Percentiles rank a stretch among this genome's conserved stretches.
These are phyloP conservation scores for Aphis gossypii DNA, from an alignment of 1,140 invertebrate species.

Conservation along the genomic window DNA sequence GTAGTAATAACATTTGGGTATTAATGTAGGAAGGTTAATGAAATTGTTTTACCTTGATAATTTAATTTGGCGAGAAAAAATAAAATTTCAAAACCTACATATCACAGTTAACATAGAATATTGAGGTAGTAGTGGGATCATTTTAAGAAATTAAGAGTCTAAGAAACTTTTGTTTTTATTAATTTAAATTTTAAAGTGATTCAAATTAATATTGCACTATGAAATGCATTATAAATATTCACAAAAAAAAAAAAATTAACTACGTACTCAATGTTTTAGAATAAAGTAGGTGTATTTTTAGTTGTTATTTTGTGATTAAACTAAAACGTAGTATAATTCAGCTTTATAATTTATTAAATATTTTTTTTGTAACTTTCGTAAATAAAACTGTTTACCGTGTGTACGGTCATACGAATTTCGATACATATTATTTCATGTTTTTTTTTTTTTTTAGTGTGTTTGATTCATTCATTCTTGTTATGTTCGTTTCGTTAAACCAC, in stretches of 20 bases:
- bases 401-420: not conserved
- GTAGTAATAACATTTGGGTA: not conserved
- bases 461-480: constrained; percentile 20
- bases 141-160: not conserved
- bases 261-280: not conserved
- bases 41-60: not conserved
- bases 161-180: not conserved
- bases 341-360: not conserved
- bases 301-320: not conserved
- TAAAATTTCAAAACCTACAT: not conserved
- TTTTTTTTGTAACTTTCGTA: not conserved
- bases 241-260: not conserved
- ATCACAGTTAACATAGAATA: not conserved
- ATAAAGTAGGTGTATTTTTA: not conserved
- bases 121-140: not conserved
- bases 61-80: not conserved
- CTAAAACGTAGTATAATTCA: not conserved
- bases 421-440: not conserved
- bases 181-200: not conserved
- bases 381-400: not conserved
- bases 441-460: not conserved
- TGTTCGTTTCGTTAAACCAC: not conserved
- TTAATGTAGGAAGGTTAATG: not conserved
- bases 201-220: not conserved
- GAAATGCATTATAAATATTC: not conserved